Evolutionary conservation across 2,797 vertebrate species (phyloP).

Genomic region (Tragelaphus oryx): DNA sequence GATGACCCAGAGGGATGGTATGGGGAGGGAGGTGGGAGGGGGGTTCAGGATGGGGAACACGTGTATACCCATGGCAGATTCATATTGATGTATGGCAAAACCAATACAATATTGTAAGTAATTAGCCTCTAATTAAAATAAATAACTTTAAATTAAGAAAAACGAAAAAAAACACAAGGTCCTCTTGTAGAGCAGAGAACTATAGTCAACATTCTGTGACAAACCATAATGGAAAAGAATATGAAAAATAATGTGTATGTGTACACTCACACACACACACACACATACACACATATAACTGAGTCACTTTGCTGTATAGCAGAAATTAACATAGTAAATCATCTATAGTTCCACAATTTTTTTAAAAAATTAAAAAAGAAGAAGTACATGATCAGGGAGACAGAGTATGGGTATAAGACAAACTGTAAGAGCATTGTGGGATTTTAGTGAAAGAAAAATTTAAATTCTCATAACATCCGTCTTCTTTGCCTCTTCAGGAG

Average conservation of each 20-base stretch:
- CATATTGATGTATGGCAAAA: no score
- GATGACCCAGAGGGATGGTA: no score
- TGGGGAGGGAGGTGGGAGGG: no score
- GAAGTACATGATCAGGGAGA: background rate
- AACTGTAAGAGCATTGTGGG: background rate
- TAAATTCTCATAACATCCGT: background rate
- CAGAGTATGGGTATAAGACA: background rate
- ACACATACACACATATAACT: background rate
- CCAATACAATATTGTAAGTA: no score
- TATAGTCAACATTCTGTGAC: background rate
- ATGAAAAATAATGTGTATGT: background rate
- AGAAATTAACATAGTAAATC: background rate
- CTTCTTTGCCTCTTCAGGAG: background rate
- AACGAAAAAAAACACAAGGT: background rate
- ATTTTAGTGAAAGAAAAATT: background rate
- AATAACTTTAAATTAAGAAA: no score
- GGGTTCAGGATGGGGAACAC: no score
- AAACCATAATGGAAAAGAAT: background rate
- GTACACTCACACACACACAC: background rate
- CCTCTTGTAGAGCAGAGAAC: background rate
- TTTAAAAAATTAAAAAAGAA: background rate
- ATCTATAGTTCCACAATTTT: background rate
- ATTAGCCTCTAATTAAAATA: no score
- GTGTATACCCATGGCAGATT: no score
- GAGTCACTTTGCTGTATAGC: background rate